phyloP scores from a whole-genome alignment of 2,797 vertebrate genomes.

The Zalophus californianus region DNA sequence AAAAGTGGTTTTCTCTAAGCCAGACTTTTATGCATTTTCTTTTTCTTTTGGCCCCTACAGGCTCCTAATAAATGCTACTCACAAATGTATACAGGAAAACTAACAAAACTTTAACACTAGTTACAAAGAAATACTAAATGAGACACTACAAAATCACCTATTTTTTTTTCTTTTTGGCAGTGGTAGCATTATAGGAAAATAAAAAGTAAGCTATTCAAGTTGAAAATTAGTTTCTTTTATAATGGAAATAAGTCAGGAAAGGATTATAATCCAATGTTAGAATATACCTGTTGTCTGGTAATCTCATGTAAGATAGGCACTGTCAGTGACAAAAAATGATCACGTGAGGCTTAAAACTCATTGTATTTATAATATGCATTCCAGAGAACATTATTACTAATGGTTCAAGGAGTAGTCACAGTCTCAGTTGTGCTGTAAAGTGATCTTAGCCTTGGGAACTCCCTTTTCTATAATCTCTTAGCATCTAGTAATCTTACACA shows the following conservation, averaged over 20 bases:
- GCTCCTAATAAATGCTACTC: background rate
- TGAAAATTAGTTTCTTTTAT: slow-evolving; percentile 49
- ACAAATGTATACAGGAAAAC: slow-evolving; percentile 47
- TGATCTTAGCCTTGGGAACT: background rate
- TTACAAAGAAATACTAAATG: slow-evolving; percentile 56
- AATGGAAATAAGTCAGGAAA: slow-evolving; percentile 25
- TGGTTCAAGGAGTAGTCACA: background rate
- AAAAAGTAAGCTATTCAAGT: background rate
- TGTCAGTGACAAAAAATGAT: slow-evolving; percentile 18
- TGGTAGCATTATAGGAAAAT: background rate
- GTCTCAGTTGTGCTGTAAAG: background rate
- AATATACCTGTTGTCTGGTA: background rate
- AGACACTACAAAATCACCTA: background rate
- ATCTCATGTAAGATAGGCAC: background rate
- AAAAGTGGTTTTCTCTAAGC: slow-evolving; percentile 30
- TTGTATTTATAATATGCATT: background rate
- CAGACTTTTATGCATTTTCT: slow-evolving; percentile 13
- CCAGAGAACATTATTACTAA: background rate
- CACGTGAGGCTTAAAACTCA: background rate
- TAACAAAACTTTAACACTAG: slow-evolving; percentile 47
- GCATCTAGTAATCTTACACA: background rate
- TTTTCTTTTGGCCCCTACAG: slow-evolving; percentile 22
- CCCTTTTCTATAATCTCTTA: background rate
- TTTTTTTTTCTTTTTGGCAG: slow-evolving; percentile 26
- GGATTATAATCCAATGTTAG: background rate